phyloP scores from a whole-genome alignment of 2,113 vertebrate genomes.

The Hyperopisus bebe region DNA sequence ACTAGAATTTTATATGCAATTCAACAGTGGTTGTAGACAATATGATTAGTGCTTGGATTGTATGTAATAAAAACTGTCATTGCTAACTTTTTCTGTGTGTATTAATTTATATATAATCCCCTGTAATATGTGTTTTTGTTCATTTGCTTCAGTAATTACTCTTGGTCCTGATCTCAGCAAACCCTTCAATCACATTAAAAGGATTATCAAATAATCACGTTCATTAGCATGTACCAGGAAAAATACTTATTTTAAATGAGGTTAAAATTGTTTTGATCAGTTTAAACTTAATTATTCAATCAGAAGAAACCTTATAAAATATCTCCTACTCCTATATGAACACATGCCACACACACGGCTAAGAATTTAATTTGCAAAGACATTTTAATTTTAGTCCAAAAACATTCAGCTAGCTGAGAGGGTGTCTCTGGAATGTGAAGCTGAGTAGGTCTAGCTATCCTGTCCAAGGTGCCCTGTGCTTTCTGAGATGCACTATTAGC shows the following conservation, averaged over 20 bases:
- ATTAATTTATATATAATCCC: not conserved
- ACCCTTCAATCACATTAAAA: not conserved
- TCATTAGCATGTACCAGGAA: not conserved
- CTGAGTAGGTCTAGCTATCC: not conserved
- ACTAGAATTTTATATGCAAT: not conserved
- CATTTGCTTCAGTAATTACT: not conserved
- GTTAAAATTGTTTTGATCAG: not conserved
- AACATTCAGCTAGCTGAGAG: not conserved
- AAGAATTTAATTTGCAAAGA: not conserved
- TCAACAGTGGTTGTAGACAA: not conserved
- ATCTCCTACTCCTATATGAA: not conserved
- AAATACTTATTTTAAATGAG: not conserved
- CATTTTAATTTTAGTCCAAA: not conserved
- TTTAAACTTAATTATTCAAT: not conserved
- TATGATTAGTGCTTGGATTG: not conserved
- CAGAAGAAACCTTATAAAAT: not conserved
- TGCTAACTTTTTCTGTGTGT: not conserved
- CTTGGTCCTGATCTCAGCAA: not conserved
- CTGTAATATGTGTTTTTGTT: not conserved
- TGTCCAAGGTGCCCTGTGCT: not conserved
- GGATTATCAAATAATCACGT: not conserved
- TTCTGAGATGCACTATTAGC: not conserved
- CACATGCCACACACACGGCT: not conserved
- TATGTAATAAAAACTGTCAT: not conserved
- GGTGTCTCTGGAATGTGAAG: not conserved